Evolutionary conservation across 2,797 vertebrate genomes (phyloP).

Genomic region (Propithecus perrieri): DNA sequence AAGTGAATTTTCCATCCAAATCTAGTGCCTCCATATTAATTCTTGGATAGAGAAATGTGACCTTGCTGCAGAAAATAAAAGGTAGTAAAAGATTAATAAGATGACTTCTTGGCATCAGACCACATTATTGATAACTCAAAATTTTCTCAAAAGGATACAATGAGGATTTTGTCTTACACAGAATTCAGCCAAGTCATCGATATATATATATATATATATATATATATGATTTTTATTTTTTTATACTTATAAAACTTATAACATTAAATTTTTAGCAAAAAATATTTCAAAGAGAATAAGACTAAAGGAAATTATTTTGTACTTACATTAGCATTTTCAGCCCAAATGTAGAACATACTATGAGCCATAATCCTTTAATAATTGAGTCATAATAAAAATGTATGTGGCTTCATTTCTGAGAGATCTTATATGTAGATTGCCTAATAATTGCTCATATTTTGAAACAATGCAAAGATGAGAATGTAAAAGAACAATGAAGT

Average conservation of each 20-base stretch:
- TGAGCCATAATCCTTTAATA: neutral
- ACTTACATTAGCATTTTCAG: neutral
- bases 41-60: neutral
- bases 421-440: neutral
- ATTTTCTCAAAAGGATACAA: neutral
- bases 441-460: neutral
- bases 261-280: neutral
- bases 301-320: conserved; percentile 18
- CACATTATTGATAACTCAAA: neutral
- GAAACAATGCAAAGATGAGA: neutral
- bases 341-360: neutral
- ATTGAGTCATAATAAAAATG: neutral
- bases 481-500: neutral
- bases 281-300: neutral
- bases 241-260: neutral
- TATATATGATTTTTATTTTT: neutral
- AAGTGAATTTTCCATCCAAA: neutral
- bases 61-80: neutral
- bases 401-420: neutral
- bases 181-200: neutral
- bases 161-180: neutral
- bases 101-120: neutral
- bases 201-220: neutral
- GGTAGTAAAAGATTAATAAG: neutral
- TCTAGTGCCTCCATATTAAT: neutral